These are phyloP conservation scores for Chromoteleia sp. DNA, from an alignment of 2,888 invertebrate genomes.

Conservation along the genomic window DNA sequence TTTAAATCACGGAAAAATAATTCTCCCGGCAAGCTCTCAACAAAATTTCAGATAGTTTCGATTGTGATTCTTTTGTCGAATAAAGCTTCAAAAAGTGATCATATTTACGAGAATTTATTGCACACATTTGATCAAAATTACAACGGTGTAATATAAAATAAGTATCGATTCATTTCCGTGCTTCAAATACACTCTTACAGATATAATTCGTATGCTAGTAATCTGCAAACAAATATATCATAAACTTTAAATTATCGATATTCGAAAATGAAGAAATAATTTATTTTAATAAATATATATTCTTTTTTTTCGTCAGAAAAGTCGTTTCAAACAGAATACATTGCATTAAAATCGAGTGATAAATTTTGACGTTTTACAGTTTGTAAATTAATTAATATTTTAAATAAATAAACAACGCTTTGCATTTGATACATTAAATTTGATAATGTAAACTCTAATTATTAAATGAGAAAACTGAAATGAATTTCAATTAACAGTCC, in stretches of 20 bases:
- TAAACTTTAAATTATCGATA: neutral
- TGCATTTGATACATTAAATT: too few species aligned
- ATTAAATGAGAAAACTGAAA: conserved; percentile 2
- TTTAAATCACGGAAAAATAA: conserved; percentile 27
- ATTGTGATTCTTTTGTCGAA: conserved; percentile 34
- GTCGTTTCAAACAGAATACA: too few species aligned
- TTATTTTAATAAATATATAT: too few species aligned
- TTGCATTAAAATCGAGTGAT: too few species aligned
- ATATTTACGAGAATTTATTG: conserved; percentile 13
- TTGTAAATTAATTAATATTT: too few species aligned
- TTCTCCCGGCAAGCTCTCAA: conserved; percentile 11
- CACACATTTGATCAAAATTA: conserved; percentile 29
- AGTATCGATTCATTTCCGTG: neutral
- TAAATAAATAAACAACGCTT: too few species aligned
- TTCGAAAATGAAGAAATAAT: too few species aligned
- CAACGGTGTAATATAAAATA: conserved; percentile 21
- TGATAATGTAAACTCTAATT: too few species aligned
- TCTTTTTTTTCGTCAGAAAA: too few species aligned
- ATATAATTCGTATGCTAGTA: conserved; percentile 21
- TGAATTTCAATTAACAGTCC: conserved; percentile 26
- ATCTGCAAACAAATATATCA: conserved; percentile 35
- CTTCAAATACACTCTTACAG: conserved; percentile 8
- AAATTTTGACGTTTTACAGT: too few species aligned
- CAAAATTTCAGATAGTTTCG: conserved; percentile 30
- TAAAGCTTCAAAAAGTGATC: conserved; percentile 22